Percentiles rank a stretch among this genome's conserved stretches.
Conservation (phyloP, 2,113 vertebrate species). For the Callopanchax toddi region DNA sequence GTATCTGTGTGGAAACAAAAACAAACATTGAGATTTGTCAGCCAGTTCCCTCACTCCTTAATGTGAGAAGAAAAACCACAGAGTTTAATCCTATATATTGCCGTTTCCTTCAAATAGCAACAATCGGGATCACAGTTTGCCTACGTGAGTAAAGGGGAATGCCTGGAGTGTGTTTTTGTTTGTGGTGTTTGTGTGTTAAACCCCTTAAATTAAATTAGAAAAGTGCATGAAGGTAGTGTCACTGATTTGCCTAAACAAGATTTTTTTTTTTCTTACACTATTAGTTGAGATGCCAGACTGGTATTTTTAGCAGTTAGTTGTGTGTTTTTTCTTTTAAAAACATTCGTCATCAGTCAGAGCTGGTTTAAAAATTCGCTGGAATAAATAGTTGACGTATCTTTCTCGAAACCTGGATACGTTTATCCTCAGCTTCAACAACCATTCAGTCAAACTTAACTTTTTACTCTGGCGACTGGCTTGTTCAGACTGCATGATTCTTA, state of each 20-base stretch:
- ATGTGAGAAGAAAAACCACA: constrained; percentile 39
- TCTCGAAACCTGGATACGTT: neutral
- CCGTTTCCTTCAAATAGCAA: constrained; percentile 80
- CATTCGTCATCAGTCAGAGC: constrained; percentile 23
- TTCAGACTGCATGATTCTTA: constrained; percentile 54
- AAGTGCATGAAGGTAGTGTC: constrained; percentile 87
- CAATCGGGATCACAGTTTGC: constrained; percentile 85
- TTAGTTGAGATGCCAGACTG: constrained; percentile 36
- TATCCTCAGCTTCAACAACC: no score
- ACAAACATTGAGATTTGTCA: constrained; percentile 79
- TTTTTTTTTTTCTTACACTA: constrained; percentile 29
- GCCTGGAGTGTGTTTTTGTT: constrained; percentile 80
- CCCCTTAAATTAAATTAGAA: constrained; percentile 79
- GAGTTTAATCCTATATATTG: constrained; percentile 67
- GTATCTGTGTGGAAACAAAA: constrained; percentile 46
- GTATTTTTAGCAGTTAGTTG: constrained; percentile 24
- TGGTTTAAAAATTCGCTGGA: constrained; percentile 17
- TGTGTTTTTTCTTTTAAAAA: constrained; percentile 23
- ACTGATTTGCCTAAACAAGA: constrained; percentile 35
- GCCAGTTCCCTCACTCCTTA: constrained; percentile 84
- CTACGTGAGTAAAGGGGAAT: constrained; percentile 88
- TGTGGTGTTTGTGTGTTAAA: constrained; percentile 80
- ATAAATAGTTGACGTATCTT: neutral
- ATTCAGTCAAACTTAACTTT: neutral
- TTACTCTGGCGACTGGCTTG: constrained; percentile 10